Conservation (phyloP, 2,888 invertebrate species). For the Scaptomyza tumidula region DNA sequence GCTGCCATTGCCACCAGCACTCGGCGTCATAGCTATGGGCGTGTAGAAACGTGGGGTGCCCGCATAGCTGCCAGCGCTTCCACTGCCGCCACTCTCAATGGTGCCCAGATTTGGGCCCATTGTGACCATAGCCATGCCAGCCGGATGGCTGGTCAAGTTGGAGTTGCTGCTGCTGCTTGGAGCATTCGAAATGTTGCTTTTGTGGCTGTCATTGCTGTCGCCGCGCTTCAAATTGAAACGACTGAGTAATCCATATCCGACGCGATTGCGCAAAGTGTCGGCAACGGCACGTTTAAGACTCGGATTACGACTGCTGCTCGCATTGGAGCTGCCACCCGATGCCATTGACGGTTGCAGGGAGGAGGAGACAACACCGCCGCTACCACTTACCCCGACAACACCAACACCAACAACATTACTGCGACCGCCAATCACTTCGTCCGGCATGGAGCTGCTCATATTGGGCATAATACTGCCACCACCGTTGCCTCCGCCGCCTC, state of each 20-base stretch:
- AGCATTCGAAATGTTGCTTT: slow-evolving; percentile 78
- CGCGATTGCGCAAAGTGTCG: slow-evolving; percentile 66
- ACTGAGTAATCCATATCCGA: slow-evolving; percentile 56
- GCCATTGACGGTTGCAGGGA: slow-evolving; percentile 79
- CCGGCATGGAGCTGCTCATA: slow-evolving; percentile 81
- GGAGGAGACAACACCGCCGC: slow-evolving; percentile 44
- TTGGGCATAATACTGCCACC: slow-evolving; percentile 59
- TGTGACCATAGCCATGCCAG: slow-evolving; percentile 61
- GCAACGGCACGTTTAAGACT: slow-evolving; percentile 77
- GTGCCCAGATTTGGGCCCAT: slow-evolving; percentile 64
- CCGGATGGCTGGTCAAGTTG: slow-evolving; percentile 71
- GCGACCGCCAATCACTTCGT: slow-evolving; percentile 66
- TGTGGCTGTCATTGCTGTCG: slow-evolving; percentile 80
- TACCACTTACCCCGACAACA: slow-evolving; percentile 6
- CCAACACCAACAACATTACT: slow-evolving; percentile 24
- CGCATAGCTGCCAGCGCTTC: slow-evolving; percentile 78
- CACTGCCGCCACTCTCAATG: slow-evolving; percentile 78
- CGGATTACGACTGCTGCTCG: slow-evolving; percentile 71
- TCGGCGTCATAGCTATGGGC: slow-evolving; percentile 57
- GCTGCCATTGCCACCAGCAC: slow-evolving; percentile 38
- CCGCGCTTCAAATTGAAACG: slow-evolving; percentile 81
- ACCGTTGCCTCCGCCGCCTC: slow-evolving; percentile 11
- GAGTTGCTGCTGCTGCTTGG: slow-evolving; percentile 76
- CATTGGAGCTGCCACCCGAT: slow-evolving; percentile 81
- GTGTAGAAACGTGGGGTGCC: slow-evolving; percentile 76